Conservation (phyloP, 2,888 invertebrate species). For the Neocrepidodera transversa region DNA sequence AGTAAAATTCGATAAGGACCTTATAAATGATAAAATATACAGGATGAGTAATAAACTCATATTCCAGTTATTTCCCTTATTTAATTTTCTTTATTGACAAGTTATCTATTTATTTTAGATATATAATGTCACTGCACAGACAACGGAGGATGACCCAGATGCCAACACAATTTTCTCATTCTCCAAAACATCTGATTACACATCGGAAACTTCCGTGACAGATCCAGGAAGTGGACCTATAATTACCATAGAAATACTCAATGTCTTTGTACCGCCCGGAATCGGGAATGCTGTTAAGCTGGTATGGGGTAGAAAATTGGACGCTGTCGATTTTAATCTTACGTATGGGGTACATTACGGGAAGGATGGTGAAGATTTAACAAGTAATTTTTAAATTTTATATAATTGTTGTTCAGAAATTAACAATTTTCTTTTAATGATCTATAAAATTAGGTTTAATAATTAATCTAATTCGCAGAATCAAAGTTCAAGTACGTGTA, state of each 20-base stretch:
- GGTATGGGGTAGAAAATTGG: slow-evolving; percentile 47
- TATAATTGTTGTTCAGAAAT: too few relatives aligned
- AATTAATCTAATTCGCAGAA: too few relatives aligned
- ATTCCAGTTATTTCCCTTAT: too few relatives aligned
- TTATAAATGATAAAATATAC: too few relatives aligned
- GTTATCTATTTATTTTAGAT: slow-evolving; percentile 15
- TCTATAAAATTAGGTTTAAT: too few relatives aligned
- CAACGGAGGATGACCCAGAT: slow-evolving; percentile 10
- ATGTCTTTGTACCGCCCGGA: slow-evolving; percentile 44
- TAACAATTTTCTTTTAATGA: too few relatives aligned
- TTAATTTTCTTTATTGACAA: too few relatives aligned
- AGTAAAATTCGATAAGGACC: too few relatives aligned
- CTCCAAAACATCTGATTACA: slow-evolving; percentile 4
- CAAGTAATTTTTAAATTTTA: too few relatives aligned
- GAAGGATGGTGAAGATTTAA: slow-evolving; percentile 44
- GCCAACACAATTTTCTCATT: slow-evolving; percentile 13
- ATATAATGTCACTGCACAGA: slow-evolving; percentile 2
- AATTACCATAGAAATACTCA: slow-evolving; percentile 47
- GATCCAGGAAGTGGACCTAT: slow-evolving; percentile 9
- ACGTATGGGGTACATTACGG: slow-evolving; percentile 50
- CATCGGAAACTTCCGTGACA: slow-evolving; percentile 9
- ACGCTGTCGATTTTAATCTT: slow-evolving; percentile 40
- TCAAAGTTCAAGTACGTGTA: too few relatives aligned
- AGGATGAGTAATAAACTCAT: too few relatives aligned
- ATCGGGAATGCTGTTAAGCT: slow-evolving; percentile 47